Base-by-base conservation (phyloP, 1,140 invertebrate species). In the Carcinoscorpius rotundicauda region DNA sequence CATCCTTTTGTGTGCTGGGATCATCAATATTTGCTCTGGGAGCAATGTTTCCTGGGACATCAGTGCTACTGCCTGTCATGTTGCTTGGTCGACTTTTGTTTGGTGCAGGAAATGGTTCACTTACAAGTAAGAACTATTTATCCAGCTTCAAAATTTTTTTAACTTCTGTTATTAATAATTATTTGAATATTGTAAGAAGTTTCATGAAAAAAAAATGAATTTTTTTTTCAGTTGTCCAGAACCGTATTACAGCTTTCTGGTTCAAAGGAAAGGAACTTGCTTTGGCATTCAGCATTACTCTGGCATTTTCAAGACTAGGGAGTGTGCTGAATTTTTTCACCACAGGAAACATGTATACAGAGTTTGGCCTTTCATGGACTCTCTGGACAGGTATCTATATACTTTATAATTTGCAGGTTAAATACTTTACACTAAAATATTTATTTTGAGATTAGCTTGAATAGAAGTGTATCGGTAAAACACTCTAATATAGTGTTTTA, bases 251-350 rank as follows among this genome's bases (percentile, higher is more conserved):
- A 61, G 73, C 77, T 4, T 78, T 77, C 64, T 79, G 78, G 78
- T 79, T 79, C 66, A 68, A 67, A 64, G 74, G 78, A 63, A 78
- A 78, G 63, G 78, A 79, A 68, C 63, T 79, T 50, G 78, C 77
- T n/a, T 69, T 79, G 69, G 78, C 78, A 5, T 79, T 79, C 73
- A 78, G 78, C 57, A 73, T 76, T 48, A 78, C 77, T 5, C 66
- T 79, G 6, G 76, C 77, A 5, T 78, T 79, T 65, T 78, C 78
- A 9, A 64, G 78, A 55, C 72, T 78, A 52, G 78, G 77, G 29
- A 78, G 77, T 73, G 78, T 79, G 6, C 71, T 79, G 8, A 79
- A 79, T 70, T 79, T 79, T 65, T 74, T 79, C 52, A 60, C 78
- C 3, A 78, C 78, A 5, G 72, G 75, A 55, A 72, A 66, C 29